Evolutionary conservation across 1,140 invertebrate genomes (phyloP).

Genomic region (Neotoxoptera formosana): DNA sequence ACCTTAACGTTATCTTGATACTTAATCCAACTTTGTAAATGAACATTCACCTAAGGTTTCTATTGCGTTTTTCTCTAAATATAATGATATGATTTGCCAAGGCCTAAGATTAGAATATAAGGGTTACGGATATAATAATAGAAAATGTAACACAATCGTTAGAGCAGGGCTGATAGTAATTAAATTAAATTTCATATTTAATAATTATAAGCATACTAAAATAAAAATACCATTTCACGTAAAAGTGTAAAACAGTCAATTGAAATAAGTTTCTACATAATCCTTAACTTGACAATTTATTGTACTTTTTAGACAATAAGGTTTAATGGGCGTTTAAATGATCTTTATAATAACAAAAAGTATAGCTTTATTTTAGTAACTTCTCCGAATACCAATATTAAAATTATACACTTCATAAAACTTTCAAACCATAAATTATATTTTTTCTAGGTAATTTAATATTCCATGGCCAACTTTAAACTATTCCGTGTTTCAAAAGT

Average conservation of each 20-base stretch:
- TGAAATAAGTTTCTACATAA: neutral
- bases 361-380: neutral
- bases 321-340: neutral
- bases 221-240: neutral
- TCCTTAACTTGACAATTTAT: neutral
- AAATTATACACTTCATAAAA: neutral
- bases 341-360: neutral
- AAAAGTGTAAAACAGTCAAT: neutral
- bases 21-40: neutral
- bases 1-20: neutral
- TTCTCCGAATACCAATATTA: neutral
- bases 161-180: neutral
- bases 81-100: neutral
- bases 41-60: neutral
- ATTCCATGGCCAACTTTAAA: neutral
- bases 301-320: neutral
- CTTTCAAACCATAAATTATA: slow-evolving; percentile 16
- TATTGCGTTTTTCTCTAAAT: neutral
- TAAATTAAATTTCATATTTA: neutral
- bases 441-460: slow-evolving; percentile 1
- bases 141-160: neutral
- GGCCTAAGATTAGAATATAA: neutral
- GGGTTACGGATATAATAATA: neutral
- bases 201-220: neutral
- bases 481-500: neutral